Evolutionary conservation across 92 coral and sea anemone genomes (phyloP), one percentile per base, ranked within the genome.

Genomic region (Zoanthus solanderi): DNA sequence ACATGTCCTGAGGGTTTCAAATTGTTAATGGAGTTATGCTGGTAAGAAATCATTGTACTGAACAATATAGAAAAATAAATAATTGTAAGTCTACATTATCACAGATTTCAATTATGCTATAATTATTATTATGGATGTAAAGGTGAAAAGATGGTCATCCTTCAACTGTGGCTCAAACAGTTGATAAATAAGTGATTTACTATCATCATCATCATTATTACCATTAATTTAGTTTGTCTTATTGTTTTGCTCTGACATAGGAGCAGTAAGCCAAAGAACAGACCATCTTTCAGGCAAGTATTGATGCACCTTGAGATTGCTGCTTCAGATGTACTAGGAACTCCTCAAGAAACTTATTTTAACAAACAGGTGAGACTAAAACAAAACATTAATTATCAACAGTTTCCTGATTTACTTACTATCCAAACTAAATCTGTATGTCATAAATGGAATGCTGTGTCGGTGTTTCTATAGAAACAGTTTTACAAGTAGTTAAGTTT

Each of bases 1-100:
- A 87, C 96, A 1, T 95, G 98, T 86, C 98, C 98, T 18, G 98
- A 95, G 67, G 98, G 98, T 17, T 94, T 95, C 42, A 95, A 95
- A 79, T 91, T 95, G 78, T 90, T 95, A 15, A 95, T 95, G 98
- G 90, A 93, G 66, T 94, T 95, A 54, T 95, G 98, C 84, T 95
- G 98, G 98, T 95, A 73, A 86, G 83, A 50, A 5, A 29, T 34
- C 23, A 30, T 34, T 31, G 0, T 69, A 10, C 12, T 16, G 23
- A 15, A 61, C n/a, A 61, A 5, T 11, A 8, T 61, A 5, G 29
- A 37, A 37, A 37, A 37, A 37, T 37, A 37, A 23, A 23, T 23
- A 23, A 23, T 23, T 23, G 23, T 23, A 23, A 23, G 23, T 23
- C 23, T 23, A 23, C 23, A 23, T 23, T 23, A 23, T 23, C 23